Base-by-base conservation (phyloP, 2,888 invertebrate species). In the Rhingia rostrata region DNA sequence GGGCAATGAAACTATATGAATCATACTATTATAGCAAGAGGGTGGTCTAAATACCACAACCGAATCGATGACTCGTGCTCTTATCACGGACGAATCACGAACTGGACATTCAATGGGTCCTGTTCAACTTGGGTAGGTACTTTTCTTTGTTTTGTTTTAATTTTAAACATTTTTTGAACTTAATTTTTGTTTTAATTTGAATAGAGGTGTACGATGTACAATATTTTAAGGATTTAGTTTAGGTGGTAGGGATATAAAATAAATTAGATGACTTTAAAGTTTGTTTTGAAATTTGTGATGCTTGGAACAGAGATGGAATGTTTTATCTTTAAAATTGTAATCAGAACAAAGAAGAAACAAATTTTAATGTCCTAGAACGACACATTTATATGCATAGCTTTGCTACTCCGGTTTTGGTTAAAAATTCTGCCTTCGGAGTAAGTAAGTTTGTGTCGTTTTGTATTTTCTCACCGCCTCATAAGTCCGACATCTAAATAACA, bases 41-140 rank as follows among this genome's bases (percentile, higher is more conserved):
- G 96, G 96, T 94, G 97, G 96, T 93, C 94, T 96, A 92, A 96
- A 95, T 94, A 95, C 96, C 93, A 97, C 91, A 81, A 91, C 96
- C 93, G 97, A 97, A 93, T 97, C 97, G 93, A 97, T 97, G 97
- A 97, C 97, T 93, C 95, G 97, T 92, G 97, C 97, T 93, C 95
- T 97, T 93, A 97, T 97, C 93, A 96, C 96, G 93, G 97, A 97
- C 93, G 97, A 97, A 94, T 95, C 95, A 93, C 95, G 96, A 93
- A 95, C 95, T 93, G 91, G 91, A 87, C 95, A 96, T 93, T 94
- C 94, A 91, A 93, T 96, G 93, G 97, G 97, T 93, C 97, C 97
- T 93, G 97, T 97, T 92, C 97, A 97, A 93, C 94, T 97, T 93
- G 97, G 97, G 97, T 97, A 97, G 94, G 97, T 97, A 92, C 90